phyloP scores from a whole-genome alignment of 2,113 vertebrate species.

The Jaculus jaculus region DNA sequence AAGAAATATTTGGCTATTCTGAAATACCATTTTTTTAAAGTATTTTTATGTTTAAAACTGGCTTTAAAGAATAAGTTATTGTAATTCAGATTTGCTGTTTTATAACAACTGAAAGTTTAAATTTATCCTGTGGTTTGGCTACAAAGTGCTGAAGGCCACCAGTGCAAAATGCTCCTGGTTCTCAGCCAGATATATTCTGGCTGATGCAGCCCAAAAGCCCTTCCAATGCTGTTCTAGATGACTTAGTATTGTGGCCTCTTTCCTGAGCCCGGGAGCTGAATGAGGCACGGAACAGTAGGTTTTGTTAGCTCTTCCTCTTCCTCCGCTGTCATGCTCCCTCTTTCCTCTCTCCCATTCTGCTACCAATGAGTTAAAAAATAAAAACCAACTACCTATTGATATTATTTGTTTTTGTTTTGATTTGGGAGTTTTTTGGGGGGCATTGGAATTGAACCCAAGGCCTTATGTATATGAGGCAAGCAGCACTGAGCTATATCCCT shows the following conservation, averaged over 20 bases:
- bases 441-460: too few species aligned
- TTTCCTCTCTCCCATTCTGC: too few species aligned
- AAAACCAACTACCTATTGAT: background rate
- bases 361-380: background rate
- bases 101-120: slow-evolving; percentile 20
- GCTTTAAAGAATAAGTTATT: background rate
- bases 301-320: background rate
- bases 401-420: background rate
- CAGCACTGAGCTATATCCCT: background rate
- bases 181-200: background rate
- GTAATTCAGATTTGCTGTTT: slow-evolving; percentile 27
- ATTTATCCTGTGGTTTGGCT: slow-evolving; percentile 41
- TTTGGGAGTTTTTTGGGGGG: background rate
- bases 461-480: background rate
- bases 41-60: slow-evolving; percentile 13
- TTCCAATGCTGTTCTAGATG: background rate
- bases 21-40: background rate
- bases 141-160: background rate
- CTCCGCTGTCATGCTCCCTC: fast-evolving
- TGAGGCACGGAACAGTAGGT: background rate
- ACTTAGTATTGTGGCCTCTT: background rate
- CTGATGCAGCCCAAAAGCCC: background rate
- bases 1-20: background rate
- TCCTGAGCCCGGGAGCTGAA: background rate
- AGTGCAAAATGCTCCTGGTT: background rate